These are phyloP conservation scores for Phrynocephalus versicolor DNA, from an alignment of 2,113 vertebrate species.

Conservation along the genomic window DNA sequence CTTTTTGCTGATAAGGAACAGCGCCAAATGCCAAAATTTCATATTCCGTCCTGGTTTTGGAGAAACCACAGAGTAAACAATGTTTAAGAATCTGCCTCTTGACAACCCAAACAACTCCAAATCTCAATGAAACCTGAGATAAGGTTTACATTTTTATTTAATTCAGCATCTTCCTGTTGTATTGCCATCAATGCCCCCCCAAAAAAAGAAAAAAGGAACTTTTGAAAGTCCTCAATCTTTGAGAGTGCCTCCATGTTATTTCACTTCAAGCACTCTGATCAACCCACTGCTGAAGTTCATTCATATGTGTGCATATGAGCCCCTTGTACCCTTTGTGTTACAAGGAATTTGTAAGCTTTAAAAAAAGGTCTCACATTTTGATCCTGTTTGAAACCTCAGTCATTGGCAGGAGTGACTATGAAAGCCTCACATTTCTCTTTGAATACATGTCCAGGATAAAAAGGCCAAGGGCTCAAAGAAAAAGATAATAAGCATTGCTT, in stretches of 20 bases:
- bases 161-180: slow-evolving; percentile 14
- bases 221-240: neutral
- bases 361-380: slow-evolving; percentile 1
- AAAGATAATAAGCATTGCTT: slow-evolving; percentile 18
- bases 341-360: neutral
- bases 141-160: slow-evolving; percentile 35
- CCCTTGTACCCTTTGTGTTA: slow-evolving; percentile 24
- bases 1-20: no score
- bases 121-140: slow-evolving; percentile 33
- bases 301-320: neutral
- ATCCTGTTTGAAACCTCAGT: slow-evolving; percentile 12
- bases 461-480: neutral
- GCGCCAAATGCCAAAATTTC: no score
- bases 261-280: slow-evolving; percentile 4
- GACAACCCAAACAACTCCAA: slow-evolving; percentile 43
- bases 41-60: slow-evolving; percentile 19
- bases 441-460: slow-evolving; percentile 20
- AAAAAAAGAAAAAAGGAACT: slow-evolving; percentile 36
- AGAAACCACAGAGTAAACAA: neutral
- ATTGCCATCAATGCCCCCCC: neutral
- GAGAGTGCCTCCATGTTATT: neutral
- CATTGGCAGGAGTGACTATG: slow-evolving; percentile 17
- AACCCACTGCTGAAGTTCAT: neutral
- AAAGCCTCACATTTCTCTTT: neutral
- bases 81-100: slow-evolving; percentile 52